Conservation (phyloP, 2,113 vertebrate genomes). For the Lanius collurio region DNA sequence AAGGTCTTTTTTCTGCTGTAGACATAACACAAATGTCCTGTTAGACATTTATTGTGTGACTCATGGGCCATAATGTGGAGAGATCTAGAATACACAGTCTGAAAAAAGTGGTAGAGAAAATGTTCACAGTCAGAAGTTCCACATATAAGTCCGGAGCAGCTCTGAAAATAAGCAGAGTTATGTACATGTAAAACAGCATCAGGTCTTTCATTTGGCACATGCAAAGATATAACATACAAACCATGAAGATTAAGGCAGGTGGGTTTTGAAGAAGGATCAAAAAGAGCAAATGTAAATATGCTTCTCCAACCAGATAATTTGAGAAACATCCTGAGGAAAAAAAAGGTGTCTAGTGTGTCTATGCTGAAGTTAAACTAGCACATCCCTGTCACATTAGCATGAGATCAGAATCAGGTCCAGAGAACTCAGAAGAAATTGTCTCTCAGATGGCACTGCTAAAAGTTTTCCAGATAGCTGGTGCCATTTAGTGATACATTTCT, state of each 20-base stretch:
- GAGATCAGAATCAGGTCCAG: background rate
- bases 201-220: background rate
- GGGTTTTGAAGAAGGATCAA: background rate
- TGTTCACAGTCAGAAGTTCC: background rate
- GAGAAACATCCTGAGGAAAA: background rate
- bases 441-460: background rate
- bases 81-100: background rate
- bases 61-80: constrained; percentile 1
- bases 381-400: background rate
- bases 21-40: constrained; percentile 48
- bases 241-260: background rate
- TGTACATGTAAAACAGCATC: background rate
- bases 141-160: background rate
- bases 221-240: background rate
- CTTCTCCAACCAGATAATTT: background rate
- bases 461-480: background rate
- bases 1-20: constrained; percentile 8
- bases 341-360: background rate
- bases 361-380: background rate
- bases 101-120: background rate
- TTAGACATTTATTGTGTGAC: background rate
- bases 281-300: background rate
- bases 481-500: constrained; percentile 19
- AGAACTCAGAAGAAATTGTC: background rate
- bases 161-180: background rate